phyloP scores from a whole-genome alignment of 2,888 invertebrate genomes.

The Zootermopsis nevadensis region DNA sequence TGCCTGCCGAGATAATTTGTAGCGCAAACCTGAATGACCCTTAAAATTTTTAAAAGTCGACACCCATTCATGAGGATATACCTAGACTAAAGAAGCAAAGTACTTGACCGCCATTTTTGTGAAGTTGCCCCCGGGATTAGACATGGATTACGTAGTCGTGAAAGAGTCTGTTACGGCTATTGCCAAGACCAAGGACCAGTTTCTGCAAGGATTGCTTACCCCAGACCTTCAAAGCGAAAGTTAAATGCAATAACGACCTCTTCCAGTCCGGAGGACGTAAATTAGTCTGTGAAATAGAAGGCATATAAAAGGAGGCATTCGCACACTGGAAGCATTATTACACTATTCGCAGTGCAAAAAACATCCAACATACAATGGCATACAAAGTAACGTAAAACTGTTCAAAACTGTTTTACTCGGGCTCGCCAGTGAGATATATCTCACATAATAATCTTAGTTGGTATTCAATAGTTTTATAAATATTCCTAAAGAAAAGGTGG shows the following conservation, averaged over 20 bases:
- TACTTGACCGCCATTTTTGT: no score
- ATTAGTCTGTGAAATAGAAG: not conserved
- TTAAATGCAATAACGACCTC: not conserved
- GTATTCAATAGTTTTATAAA: no score
- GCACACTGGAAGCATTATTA: not conserved
- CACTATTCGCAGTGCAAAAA: not conserved
- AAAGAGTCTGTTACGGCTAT: not conserved
- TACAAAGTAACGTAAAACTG: conserved; percentile 48
- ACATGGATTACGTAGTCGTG: no score
- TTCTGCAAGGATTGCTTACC: not conserved
- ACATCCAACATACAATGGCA: conserved; percentile 46
- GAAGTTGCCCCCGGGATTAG: no score
- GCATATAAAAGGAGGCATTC: not conserved
- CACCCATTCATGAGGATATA: no score
- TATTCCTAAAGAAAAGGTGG: no score
- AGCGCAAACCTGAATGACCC: no score
- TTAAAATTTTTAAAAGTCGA: no score
- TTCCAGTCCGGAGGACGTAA: not conserved
- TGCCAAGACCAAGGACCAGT: not conserved
- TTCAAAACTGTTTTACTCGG: not conserved
- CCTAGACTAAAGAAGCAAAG: no score
- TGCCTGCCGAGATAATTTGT: no score
- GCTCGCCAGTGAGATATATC: no score
- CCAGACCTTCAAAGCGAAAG: conserved; percentile 37
- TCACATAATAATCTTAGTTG: no score